These are phyloP conservation scores for Phataginus tetradactyla DNA, from an alignment of 2,797 vertebrate species.

Conservation along the genomic window DNA sequence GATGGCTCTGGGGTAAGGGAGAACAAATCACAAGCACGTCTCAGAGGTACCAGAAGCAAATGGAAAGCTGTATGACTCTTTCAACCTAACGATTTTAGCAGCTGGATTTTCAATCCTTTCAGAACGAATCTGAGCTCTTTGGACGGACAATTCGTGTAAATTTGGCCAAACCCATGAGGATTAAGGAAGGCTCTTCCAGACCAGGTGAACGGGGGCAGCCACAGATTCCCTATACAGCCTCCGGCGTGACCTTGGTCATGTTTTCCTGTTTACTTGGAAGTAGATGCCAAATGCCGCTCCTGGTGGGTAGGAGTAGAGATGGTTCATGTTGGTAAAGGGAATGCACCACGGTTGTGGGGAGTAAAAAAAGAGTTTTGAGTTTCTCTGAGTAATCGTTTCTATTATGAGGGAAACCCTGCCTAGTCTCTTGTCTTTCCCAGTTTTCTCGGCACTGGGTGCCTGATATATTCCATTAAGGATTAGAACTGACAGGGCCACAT, in stretches of 20 bases:
- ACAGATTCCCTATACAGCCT: fast-evolving
- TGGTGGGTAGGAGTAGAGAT: not conserved
- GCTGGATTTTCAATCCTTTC: slow-evolving; percentile 62
- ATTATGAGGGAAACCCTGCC: not conserved
- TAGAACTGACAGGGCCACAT: not conserved
- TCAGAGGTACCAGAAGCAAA: not conserved
- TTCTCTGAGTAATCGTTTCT: not conserved
- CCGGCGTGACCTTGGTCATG: not conserved
- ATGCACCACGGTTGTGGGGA: not conserved
- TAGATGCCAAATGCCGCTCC: not conserved
- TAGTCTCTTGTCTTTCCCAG: not conserved
- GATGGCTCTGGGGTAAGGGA: not conserved
- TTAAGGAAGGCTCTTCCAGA: slow-evolving; percentile 98
- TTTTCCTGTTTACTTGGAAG: not conserved
- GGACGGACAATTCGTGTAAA: slow-evolving; percentile 98
- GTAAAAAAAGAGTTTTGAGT: not conserved
- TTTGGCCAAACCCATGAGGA: slow-evolving; percentile 98
- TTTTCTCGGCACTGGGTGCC: not conserved
- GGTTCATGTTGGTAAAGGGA: not conserved
- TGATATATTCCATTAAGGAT: not conserved
- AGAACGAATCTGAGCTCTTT: slow-evolving; percentile 92
- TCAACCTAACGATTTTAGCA: slow-evolving; percentile 4
- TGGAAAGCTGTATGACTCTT: not conserved
- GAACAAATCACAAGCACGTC: not conserved
- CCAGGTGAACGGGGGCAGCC: slow-evolving; percentile 88